Percentiles rank a stretch among this genome's conserved stretches.
phyloP scores from a whole-genome alignment of 2,113 vertebrate species.

The Athene noctua region DNA sequence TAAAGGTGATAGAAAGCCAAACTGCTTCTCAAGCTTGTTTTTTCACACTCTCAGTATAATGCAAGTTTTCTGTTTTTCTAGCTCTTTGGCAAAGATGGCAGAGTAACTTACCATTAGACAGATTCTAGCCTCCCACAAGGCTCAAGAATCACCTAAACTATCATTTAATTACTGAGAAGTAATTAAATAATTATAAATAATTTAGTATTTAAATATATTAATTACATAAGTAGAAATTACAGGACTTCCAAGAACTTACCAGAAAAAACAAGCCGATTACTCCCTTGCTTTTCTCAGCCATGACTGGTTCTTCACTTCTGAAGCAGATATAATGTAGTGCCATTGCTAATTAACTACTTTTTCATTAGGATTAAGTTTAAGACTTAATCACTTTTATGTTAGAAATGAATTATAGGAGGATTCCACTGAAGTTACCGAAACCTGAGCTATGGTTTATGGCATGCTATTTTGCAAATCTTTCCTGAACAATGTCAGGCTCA shows the following conservation, averaged over 20 bases:
- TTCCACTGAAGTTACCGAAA: not conserved
- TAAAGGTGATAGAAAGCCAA: not conserved
- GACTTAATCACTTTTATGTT: not conserved
- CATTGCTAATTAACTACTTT: not conserved
- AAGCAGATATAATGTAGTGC: not conserved
- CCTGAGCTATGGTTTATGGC: not conserved
- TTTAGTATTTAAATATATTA: not conserved
- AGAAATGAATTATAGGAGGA: not conserved
- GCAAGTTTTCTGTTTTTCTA: not conserved
- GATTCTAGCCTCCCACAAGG: not conserved
- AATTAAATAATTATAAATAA: not conserved
- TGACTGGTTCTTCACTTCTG: not conserved
- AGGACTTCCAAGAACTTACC: not conserved
- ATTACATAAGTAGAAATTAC: not conserved
- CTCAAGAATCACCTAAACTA: not conserved
- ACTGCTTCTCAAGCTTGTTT: not conserved
- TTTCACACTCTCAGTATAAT: not conserved
- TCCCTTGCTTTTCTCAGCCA: not conserved
- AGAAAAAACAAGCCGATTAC: not conserved
- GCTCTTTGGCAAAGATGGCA: not conserved
- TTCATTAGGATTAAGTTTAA: not conserved
- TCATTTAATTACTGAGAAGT: not conserved
- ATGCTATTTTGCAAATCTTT: not conserved
- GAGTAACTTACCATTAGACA: not conserved
- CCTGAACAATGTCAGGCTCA: not conserved